Base-by-base conservation (phyloP, 2,797 vertebrate species). In the Salarias fasciatus region DNA sequence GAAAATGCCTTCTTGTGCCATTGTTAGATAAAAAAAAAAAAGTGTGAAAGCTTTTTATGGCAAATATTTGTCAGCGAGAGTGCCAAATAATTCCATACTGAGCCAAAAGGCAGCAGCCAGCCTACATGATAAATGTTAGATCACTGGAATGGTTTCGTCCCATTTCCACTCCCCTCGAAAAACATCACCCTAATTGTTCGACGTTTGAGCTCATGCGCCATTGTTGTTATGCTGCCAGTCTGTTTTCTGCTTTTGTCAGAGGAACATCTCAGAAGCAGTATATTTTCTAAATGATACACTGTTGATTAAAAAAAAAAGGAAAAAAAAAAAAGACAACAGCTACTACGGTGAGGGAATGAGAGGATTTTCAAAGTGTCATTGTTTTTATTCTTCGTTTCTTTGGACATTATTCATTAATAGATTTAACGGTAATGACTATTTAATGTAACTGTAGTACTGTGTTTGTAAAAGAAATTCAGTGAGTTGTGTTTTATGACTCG, bases 401-500 rank as follows among this genome's bases (percentile, higher is more conserved):
- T 90, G 69, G 88, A 80, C 91, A 91, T 92, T 89, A 88, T 90
- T 90, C 90, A 92, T 92, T 65, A 87, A 89, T 91, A 91, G 90
- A 91, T 91, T 91, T 90, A 91, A 90, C 88, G 78, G 90, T 93
- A 90, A 90, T 92, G 88, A 92, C 86, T 92, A 92, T 92, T 92
- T 92, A 90, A 92, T 93, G 91, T 92, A 92, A 91, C 86, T 93
- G 91, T 93, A 92, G 89, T 92, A 91, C 88, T 92, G 92, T 93
- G 91, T 93, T 92, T 93, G 92, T 92, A 91, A 92, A 92, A 88
- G 84, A 91, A 91, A 92, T 91, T 92, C 90, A 89, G 89, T 91
- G 86, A 91, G 89, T 91, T 92, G 89, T 93, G 92, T 93, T 92
- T 93, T 94, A 93, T 94, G 92, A 94, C 92, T 91, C 92, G 93